A percentile compares a stretch with the other conserved stretches of the same genome.
Conservation (phyloP, 2,113 vertebrate species). For the Speoplatyrhinus poulsoni region DNA sequence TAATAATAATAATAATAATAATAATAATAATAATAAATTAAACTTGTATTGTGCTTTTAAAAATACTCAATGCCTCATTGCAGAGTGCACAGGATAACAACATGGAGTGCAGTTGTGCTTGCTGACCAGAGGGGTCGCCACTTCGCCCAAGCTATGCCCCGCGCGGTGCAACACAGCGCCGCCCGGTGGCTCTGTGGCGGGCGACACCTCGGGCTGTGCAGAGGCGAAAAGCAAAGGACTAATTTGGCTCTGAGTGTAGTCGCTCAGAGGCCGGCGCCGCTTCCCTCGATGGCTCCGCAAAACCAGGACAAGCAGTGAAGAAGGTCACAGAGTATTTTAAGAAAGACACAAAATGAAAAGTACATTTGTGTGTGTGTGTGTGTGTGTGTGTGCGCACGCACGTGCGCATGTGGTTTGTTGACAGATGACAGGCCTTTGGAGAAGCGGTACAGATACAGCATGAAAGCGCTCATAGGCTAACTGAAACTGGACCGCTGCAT, state of each 20-base stretch:
- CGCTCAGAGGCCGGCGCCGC: constrained; percentile 60
- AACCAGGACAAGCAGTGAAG: constrained; percentile 79
- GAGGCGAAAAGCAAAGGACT: constrained; percentile 62
- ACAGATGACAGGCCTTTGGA: constrained; percentile 68
- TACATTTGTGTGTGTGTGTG: neutral
- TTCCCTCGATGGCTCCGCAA: constrained; percentile 70
- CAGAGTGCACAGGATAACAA: too few species aligned
- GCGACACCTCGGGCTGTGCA: neutral
- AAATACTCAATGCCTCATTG: too few species aligned
- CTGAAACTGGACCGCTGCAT: constrained; percentile 43
- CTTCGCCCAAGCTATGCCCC: constrained; percentile 2
- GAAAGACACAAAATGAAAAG: constrained; percentile 53
- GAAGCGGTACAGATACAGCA: constrained; percentile 56
- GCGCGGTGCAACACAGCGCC: constrained; percentile 16
- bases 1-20: too few species aligned
- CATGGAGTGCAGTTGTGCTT: too few species aligned
- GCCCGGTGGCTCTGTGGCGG: constrained; percentile 45
- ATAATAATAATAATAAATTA: too few species aligned
- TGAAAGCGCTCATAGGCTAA: constrained; percentile 34
- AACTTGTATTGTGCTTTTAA: too few species aligned
- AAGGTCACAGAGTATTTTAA: constrained; percentile 79
- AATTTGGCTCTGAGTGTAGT: constrained; percentile 49
- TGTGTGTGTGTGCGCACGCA: neutral
- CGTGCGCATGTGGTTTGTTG: constrained; percentile 57
- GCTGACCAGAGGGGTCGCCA: too few species aligned